phyloP scores from a whole-genome alignment of 2,113 vertebrate species.

The Aix galericulata region DNA sequence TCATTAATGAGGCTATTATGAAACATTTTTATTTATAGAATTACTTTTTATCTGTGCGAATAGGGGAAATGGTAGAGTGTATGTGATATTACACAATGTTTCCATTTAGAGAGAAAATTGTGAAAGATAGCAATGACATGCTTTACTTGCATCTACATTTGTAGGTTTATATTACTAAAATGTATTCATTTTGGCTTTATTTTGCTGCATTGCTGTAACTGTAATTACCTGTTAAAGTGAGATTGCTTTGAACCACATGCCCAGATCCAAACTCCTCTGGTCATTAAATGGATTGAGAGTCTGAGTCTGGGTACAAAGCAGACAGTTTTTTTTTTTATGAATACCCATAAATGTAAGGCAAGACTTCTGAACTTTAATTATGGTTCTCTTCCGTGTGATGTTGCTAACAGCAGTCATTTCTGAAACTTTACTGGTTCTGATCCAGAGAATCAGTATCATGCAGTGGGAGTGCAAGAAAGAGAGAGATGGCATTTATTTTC shows the following conservation, averaged over 20 bases:
- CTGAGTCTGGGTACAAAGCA: not conserved
- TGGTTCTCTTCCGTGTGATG: not conserved
- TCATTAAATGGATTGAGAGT: not conserved
- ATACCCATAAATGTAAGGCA: not conserved
- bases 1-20: not conserved
- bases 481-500: not conserved
- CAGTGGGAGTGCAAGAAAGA: not conserved
- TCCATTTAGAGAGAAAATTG: not conserved
- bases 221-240: not conserved
- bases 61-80: not conserved
- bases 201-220: not conserved
- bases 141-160: not conserved
- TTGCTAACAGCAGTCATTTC: not conserved
- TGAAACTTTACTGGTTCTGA: not conserved
- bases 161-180: not conserved
- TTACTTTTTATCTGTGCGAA: not conserved
- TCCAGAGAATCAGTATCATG: not conserved
- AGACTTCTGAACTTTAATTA: not conserved
- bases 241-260: not conserved
- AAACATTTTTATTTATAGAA: not conserved
- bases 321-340: not conserved
- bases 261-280: not conserved
- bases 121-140: not conserved
- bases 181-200: not conserved
- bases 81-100: not conserved